These are phyloP conservation scores for Tragopan temminckii DNA, from an alignment of 2,797 vertebrate species.

Conservation along the genomic window DNA sequence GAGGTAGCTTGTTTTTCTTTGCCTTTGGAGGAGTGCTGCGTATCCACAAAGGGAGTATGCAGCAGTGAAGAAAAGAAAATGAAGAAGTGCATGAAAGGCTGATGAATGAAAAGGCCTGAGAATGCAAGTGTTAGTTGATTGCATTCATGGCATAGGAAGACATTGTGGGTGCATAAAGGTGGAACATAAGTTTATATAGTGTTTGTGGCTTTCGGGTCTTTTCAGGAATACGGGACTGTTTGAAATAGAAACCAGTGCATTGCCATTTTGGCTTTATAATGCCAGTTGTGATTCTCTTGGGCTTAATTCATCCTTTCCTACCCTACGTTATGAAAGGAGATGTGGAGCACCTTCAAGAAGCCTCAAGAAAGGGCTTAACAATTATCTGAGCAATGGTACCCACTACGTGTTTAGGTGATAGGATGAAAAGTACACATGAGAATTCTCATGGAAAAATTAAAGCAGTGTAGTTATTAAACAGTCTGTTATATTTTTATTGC, in stretches of 20 bases:
- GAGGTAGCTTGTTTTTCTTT: neutral
- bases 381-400: neutral
- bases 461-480: neutral
- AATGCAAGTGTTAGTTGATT: neutral
- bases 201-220: neutral
- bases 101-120: neutral
- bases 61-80: slow-evolving; percentile 23
- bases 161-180: neutral
- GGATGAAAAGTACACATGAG: neutral
- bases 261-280: slow-evolving; percentile 5
- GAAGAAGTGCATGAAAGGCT: neutral
- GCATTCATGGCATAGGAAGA: neutral
- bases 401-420: neutral
- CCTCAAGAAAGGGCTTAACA: neutral
- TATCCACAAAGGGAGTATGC: neutral
- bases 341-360: neutral
- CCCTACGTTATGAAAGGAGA: neutral
- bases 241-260: neutral
- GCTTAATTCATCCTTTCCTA: slow-evolving; percentile 11
- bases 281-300: neutral
- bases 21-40: neutral
- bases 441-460: neutral
- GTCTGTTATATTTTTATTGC: neutral
- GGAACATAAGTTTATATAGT: neutral
- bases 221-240: neutral